Conservation (phyloP, 2,797 vertebrate species). For the Neomorphus geoffroyi region DNA sequence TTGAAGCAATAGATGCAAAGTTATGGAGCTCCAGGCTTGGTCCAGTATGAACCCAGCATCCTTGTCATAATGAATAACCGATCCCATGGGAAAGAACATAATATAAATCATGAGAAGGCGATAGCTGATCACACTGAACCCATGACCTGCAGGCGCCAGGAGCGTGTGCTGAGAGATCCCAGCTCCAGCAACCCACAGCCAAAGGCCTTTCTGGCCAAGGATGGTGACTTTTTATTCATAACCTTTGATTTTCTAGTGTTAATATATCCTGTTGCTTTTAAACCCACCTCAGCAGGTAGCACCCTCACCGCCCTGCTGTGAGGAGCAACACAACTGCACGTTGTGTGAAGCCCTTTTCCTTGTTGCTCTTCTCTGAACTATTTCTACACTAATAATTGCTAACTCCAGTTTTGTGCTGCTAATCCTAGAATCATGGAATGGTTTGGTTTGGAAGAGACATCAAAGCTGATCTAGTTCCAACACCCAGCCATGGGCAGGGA, state of each 20-base stretch:
- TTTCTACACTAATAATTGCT: neutral
- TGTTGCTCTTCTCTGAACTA: neutral
- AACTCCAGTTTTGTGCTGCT: neutral
- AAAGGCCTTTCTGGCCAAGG: neutral
- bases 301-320: too few relatives aligned
- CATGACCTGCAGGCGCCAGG: neutral
- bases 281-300: neutral
- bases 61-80: neutral
- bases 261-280: neutral
- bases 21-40: neutral
- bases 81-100: rapidly evolving
- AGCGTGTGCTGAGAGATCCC: neutral
- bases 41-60: rapidly evolving
- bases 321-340: rapidly evolving
- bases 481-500: too few relatives aligned
- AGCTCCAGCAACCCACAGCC: neutral
- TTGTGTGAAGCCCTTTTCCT: neutral
- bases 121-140: neutral
- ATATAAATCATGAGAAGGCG: neutral
- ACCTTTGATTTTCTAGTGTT: neutral
- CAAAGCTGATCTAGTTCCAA: too few relatives aligned
- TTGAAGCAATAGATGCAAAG: neutral
- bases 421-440: too few relatives aligned
- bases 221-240: rapidly evolving
- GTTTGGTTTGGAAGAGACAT: too few relatives aligned